Base-by-base conservation (phyloP, 2,113 vertebrate genomes). In the Platycercus adscitus region DNA sequence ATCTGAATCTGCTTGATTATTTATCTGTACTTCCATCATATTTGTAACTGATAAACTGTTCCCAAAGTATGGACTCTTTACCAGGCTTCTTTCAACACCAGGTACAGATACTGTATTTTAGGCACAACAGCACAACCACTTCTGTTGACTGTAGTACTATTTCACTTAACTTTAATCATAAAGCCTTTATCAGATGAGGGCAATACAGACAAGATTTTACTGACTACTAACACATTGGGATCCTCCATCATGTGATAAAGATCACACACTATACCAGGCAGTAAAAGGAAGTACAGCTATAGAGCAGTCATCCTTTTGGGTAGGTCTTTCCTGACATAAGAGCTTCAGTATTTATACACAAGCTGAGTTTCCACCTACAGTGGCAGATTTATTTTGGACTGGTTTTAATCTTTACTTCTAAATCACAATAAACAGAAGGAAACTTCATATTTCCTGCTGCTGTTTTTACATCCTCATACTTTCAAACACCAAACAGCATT, bases 341-440 rank as follows among this genome's bases (percentile, higher is more conserved):
- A 5, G 1, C 17, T 89, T 70, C 37, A 60, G 53, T 33, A 72
- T 13, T 11, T 31, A 10, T 9, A 72, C 11, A 44, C 25, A 63
- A 80, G 46, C 35, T 64, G 49, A 60, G 39, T 55, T 91, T 81
- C 88, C 50, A 87, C 52, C 72, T 89, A 60, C 46, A 87, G 89
- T 49, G 52, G 70, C 52, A 83, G 29, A 29, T 91, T 94, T 94
- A 63, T 93, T 75, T 92, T 82, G 73, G 61, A 84, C 23, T 75
- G 44, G n/a, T 72, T 96, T 88, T 80, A 89, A 83, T 78, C 85
- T 93, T 93, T 65, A 77, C 44, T 95, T 49, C 79, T 64, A 70
- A 83, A 87, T 64, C 76, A 93, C 49, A 93, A 86, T 82, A 92
- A 84, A 75, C 70, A 96, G 81, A 79, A 86, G 81, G 81, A 95